Base-by-base conservation (phyloP, 2,888 invertebrate genomes). In the Azorinus chamasolen region DNA sequence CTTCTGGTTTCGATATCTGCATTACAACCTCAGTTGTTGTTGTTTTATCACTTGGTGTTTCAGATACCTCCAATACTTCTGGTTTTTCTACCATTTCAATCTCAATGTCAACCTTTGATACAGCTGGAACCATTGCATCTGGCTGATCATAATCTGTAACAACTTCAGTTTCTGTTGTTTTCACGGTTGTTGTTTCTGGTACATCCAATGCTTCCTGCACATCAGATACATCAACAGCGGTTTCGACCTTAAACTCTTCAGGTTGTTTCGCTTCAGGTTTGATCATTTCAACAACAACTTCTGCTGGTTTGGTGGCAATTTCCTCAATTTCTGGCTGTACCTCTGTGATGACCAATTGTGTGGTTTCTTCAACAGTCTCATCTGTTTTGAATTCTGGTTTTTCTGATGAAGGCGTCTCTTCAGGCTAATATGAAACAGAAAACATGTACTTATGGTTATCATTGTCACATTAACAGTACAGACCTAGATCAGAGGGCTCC, bases 351-450 rank as follows among this genome's bases (percentile, higher is more conserved):
- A 27, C 8, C 55, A 63, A 66, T 46, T 66, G 51, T 32, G 20
- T 22, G 20, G 25, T 27, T 14, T 63, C 70, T 57, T 77, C 70
- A 24, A 58, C 51, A 6, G 54, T 45, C 12, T 54, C 68, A 24
- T 83, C 79, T 39, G 79, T 79, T 55, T 84, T 75, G 64, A 77
- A 85, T 53, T 84, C 77, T 45, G 81, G 79, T 2, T 72, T 57
- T 25, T 86, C 84, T 48, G 69, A 51, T 39, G 78, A 61, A 27
- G 79, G 68, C 37, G 72, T 65, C 65, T 72, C 74, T 45, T 58
- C 71, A 70, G 68, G 45, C 74, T 77, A 39, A 27, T n/a, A 43
- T 6, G 32, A 32, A 32, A 24, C 4, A 59, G 24, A n/a, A 10
- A 45, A 41, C n/a, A 39, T 32, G 20, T 24, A 16, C 16, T 39